These are phyloP conservation scores for Triplophysa siluroides DNA, from an alignment of 2,113 vertebrate genomes.

Conservation along the genomic window DNA sequence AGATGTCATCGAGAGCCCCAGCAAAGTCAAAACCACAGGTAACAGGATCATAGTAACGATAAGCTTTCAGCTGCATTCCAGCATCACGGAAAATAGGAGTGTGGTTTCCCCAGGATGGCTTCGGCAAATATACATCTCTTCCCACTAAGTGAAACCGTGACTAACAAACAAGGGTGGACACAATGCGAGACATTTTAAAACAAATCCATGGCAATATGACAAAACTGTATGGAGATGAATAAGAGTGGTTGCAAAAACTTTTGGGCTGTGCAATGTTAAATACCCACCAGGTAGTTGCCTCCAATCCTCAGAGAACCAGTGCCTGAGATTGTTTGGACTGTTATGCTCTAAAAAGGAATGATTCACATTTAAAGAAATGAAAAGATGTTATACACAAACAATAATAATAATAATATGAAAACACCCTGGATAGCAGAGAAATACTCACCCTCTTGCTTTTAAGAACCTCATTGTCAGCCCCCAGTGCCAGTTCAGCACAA, in stretches of 20 bases:
- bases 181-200: background rate
- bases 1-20: slow-evolving; percentile 92
- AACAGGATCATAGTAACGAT: slow-evolving; percentile 92
- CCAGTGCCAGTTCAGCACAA: slow-evolving; percentile 80
- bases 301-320: slow-evolving; percentile 92
- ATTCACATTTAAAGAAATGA: background rate
- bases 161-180: slow-evolving; percentile 62
- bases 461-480: slow-evolving; percentile 79
- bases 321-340: slow-evolving; percentile 95
- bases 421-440: background rate
- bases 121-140: slow-evolving; percentile 89
- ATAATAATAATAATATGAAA: background rate
- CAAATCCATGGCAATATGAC: background rate
- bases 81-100: slow-evolving; percentile 96
- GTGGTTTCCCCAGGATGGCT: slow-evolving; percentile 97
- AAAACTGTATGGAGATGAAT: background rate
- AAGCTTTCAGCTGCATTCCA: slow-evolving; percentile 89
- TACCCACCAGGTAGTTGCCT: slow-evolving; percentile 89
- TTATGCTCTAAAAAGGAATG: slow-evolving; percentile 78
- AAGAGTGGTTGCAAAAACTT: background rate
- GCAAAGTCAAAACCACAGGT: slow-evolving; percentile 94
- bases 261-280: background rate
- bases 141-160: slow-evolving; percentile 89
- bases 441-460: slow-evolving; percentile 83
- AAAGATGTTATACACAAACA: background rate